Evolutionary conservation across 2,888 invertebrate genomes (phyloP).

Genomic region (Xanthorhoe designata): DNA sequence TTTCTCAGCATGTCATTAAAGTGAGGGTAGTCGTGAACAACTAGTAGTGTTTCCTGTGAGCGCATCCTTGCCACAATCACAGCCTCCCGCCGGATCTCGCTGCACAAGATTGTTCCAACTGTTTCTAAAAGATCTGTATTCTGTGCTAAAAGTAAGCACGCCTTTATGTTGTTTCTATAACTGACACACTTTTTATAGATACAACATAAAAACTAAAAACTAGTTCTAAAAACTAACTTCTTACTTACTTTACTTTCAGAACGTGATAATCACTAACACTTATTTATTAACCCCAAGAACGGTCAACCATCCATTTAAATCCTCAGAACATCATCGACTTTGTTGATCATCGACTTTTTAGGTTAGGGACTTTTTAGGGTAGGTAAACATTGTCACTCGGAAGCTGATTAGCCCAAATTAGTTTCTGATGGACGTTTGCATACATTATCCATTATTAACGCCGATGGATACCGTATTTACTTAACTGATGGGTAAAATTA

Average conservation of each 20-base stretch:
- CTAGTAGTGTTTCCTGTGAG: constrained; percentile 4
- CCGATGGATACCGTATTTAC: background rate
- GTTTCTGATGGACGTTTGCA: background rate
- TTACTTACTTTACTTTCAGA: too few relatives aligned
- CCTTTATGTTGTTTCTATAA: too few relatives aligned
- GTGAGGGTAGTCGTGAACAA: background rate
- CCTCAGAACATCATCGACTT: too few relatives aligned
- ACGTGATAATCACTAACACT: too few relatives aligned
- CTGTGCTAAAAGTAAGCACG: background rate
- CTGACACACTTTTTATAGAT: too few relatives aligned
- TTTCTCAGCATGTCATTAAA: too few relatives aligned
- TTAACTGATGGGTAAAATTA: background rate
- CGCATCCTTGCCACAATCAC: constrained; percentile 23
- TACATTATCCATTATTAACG: background rate
- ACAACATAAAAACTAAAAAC: too few relatives aligned
- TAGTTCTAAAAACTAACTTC: too few relatives aligned
- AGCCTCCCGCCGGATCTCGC: background rate
- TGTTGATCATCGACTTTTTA: too few relatives aligned
- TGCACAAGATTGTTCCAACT: background rate
- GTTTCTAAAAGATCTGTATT: background rate
- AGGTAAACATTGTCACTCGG: background rate
- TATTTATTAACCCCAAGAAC: too few relatives aligned
- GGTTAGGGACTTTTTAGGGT: too few relatives aligned
- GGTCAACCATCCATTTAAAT: too few relatives aligned
- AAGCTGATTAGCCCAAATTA: background rate